These are phyloP conservation scores for Oncopeltus fasciatus DNA, from an alignment of 1,140 invertebrate species.

Conservation along the genomic window DNA sequence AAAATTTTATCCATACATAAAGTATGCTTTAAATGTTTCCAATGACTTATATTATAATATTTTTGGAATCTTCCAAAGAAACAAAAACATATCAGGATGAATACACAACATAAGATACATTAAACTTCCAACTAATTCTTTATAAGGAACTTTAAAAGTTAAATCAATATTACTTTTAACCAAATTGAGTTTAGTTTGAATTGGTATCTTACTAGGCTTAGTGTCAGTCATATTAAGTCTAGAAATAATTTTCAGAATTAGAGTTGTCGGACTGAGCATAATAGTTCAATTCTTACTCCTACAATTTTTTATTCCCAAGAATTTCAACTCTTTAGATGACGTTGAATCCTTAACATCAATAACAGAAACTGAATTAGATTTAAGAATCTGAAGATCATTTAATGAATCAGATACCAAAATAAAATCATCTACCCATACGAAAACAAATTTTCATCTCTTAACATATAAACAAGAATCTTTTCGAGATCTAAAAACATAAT, in stretches of 20 bases:
- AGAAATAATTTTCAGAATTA: conserved; percentile 20
- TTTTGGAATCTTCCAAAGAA: background rate
- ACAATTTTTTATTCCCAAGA: conserved; percentile 22
- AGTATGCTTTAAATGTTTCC: background rate
- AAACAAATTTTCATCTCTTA: no score
- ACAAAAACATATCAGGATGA: background rate
- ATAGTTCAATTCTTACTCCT: conserved; percentile 16
- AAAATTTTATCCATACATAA: background rate
- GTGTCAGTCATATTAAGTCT: conserved; percentile 27
- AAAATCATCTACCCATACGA: no score
- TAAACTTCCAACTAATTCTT: conserved; percentile 27
- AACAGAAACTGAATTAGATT: background rate
- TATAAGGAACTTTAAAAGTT: conserved; percentile 24
- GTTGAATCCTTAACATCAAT: background rate
- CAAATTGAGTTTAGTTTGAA: conserved; percentile 23
- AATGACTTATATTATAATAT: background rate
- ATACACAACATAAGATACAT: conserved; percentile 29
- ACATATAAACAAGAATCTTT: no score
- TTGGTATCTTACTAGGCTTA: conserved; percentile 22
- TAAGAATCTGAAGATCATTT: no score
- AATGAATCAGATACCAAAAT: no score
- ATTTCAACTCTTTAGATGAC: background rate
- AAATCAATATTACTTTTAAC: conserved; percentile 23
- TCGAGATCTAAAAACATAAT: no score
- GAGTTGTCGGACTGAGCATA: conserved; percentile 19